phyloP scores from a whole-genome alignment of 2,113 vertebrate genomes.

The Aix galericulata region DNA sequence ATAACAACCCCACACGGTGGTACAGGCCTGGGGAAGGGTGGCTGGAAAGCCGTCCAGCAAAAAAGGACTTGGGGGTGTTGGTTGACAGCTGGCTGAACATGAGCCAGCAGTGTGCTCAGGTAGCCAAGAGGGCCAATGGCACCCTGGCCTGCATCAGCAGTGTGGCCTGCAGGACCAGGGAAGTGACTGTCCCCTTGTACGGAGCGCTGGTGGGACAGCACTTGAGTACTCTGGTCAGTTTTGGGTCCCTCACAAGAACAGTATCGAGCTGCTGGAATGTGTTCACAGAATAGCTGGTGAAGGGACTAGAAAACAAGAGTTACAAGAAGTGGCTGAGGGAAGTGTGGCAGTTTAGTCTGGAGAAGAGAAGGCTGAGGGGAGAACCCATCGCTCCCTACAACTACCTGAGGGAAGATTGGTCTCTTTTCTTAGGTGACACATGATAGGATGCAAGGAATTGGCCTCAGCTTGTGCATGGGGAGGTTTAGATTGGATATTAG shows the following conservation, averaged over 20 bases:
- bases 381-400: background rate
- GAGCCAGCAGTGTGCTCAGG: background rate
- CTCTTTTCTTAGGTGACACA: background rate
- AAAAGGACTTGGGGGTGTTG: background rate
- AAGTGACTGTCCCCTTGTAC: too few species aligned
- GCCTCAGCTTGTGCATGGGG: background rate
- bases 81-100: background rate
- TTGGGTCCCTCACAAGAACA: too few species aligned
- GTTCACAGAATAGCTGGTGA: background rate
- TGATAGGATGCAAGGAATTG: background rate
- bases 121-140: background rate
- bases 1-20: background rate
- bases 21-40: background rate
- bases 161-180: background rate
- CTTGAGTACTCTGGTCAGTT: too few species aligned
- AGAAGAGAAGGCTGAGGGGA: background rate
- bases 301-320: background rate
- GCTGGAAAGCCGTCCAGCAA: background rate
- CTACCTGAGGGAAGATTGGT: background rate
- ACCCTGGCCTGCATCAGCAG: background rate
- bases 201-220: too few species aligned
- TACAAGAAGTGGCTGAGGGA: background rate
- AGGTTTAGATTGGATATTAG: background rate
- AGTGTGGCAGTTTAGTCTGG: background rate
- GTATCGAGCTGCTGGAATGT: too few species aligned